phyloP scores from a whole-genome alignment of 2,113 vertebrate genomes.

The Neopipo cinnamomea region DNA sequence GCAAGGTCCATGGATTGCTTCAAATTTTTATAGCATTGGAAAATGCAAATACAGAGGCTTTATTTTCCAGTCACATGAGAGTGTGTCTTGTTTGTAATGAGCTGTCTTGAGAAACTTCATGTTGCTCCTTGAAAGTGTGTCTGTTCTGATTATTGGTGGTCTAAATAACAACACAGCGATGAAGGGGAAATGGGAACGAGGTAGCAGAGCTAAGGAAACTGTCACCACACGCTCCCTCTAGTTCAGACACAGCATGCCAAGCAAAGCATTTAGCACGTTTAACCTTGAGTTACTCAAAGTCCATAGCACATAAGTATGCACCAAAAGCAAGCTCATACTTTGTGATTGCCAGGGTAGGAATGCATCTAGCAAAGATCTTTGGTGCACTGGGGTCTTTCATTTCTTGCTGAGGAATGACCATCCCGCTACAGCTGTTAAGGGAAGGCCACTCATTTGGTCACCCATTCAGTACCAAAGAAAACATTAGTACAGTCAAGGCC shows the following conservation, averaged over 20 bases:
- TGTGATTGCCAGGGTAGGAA: background rate
- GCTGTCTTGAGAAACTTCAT: constrained; percentile 27
- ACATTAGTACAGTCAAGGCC: background rate
- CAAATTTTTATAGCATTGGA: constrained; percentile 50
- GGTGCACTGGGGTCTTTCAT: background rate
- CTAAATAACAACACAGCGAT: background rate
- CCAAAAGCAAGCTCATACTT: background rate
- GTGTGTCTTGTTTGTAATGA: constrained; percentile 32
- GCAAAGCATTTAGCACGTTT: background rate
- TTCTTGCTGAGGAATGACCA: background rate
- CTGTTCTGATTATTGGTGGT: background rate
- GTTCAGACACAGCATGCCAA: constrained; percentile 6
- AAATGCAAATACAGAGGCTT: constrained; percentile 69
- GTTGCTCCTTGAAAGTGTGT: background rate
- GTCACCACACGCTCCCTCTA: background rate
- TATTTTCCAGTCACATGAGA: constrained; percentile 59
- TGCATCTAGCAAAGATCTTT: background rate
- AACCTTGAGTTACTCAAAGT: constrained; percentile 47
- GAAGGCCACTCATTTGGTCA: background rate
- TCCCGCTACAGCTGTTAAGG: background rate
- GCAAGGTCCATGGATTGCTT: constrained; percentile 44
- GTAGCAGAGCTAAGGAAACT: background rate
- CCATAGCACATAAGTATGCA: background rate
- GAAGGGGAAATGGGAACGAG: background rate
- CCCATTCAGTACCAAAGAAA: background rate